phyloP scores from a whole-genome alignment of 2,113 vertebrate species.

The Siniperca knerii region DNA sequence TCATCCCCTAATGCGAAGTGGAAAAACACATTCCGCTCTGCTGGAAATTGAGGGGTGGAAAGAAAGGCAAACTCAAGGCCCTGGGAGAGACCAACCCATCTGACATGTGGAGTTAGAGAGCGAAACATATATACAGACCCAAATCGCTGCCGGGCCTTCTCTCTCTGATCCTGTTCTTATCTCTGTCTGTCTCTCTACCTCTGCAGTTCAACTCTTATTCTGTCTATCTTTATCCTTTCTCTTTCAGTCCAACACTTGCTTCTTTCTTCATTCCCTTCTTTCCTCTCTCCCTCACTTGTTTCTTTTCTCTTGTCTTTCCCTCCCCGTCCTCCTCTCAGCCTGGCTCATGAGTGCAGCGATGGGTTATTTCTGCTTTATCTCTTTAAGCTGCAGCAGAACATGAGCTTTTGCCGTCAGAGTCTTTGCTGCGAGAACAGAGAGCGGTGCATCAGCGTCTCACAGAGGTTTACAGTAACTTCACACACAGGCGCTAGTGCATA shows the following conservation, averaged over 20 bases:
- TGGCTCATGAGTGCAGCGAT: conserved; percentile 25
- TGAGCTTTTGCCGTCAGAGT: conserved; percentile 37
- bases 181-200: conserved; percentile 8
- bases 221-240: not conserved
- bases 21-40: conserved; percentile 58
- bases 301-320: conserved; percentile 5
- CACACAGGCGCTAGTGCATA: not conserved
- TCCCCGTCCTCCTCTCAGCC: conserved; percentile 16
- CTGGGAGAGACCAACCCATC: conserved; percentile 47
- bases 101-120: conserved; percentile 63
- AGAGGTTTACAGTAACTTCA: conserved; percentile 24
- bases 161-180: conserved; percentile 46
- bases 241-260: not conserved
- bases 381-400: conserved; percentile 59
- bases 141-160: conserved; percentile 32
- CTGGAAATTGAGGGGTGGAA: conserved; percentile 53
- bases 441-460: conserved; percentile 25
- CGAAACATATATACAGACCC: conserved; percentile 38
- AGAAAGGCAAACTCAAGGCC: conserved; percentile 41
- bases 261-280: not conserved
- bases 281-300: not conserved
- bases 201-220: conserved; percentile 6
- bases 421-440: conserved; percentile 18
- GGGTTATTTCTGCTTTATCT: conserved; percentile 53
- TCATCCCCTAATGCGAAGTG: conserved; percentile 67